These are phyloP conservation scores for Sterrhoptilus dennistouni DNA, from an alignment of 2,113 vertebrate genomes.

Conservation along the genomic window DNA sequence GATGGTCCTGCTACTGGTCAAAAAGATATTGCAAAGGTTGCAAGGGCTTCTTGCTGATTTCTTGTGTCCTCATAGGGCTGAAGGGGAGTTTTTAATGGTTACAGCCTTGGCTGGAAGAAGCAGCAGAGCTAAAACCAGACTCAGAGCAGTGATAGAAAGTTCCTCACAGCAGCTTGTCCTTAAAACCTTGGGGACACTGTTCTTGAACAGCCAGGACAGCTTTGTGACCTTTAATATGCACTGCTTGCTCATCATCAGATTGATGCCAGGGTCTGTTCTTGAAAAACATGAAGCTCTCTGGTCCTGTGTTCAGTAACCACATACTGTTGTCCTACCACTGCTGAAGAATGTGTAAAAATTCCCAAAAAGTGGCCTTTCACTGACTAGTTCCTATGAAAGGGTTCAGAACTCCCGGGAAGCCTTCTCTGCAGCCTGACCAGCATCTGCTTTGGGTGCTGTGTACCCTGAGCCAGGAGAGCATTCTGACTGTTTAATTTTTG, in stretches of 20 bases:
- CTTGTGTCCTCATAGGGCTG: not conserved
- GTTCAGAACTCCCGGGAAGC: not conserved
- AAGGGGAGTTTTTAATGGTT: not conserved
- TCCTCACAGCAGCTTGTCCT: not conserved
- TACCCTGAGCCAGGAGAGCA: rapidly evolving
- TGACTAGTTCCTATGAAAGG: not conserved
- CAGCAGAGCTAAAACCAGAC: not conserved
- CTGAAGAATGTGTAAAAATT: rapidly evolving
- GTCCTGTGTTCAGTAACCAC: not conserved
- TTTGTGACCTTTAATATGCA: rapidly evolving
- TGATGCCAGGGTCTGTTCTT: not conserved
- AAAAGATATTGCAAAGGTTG: rapidly evolving
- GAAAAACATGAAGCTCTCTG: not conserved
- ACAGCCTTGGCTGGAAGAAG: not conserved
- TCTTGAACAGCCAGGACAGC: not conserved
- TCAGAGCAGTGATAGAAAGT: not conserved
- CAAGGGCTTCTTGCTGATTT: not conserved
- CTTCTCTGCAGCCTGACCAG: not conserved
- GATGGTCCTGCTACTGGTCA: not conserved
- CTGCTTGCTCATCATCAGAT: rapidly evolving
- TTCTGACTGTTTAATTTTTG: not conserved
- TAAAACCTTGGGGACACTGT: not conserved
- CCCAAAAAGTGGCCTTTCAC: rapidly evolving
- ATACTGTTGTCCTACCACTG: not conserved
- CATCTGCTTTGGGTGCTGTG: rapidly evolving